Evolutionary conservation across 35 echinoderm and acorn worm species (phyloP), one percentile per base, ranked within the genome.

Genomic region (Ptychodera flava): DNA sequence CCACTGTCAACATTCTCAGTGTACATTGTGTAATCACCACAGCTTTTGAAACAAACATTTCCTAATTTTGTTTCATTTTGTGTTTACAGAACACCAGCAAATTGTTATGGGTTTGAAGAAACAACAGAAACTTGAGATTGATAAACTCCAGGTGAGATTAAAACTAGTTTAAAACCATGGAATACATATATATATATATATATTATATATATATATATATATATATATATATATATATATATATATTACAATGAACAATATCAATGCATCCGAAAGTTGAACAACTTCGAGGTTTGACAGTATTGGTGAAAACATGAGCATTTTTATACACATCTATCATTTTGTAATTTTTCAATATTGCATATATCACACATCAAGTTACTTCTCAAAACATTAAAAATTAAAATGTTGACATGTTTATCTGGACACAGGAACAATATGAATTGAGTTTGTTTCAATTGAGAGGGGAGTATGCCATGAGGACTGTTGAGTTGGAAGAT

Each of bases 51-150:
- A n/a, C n/a, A n/a, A n/a, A n/a, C n/a, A n/a, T n/a, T n/a, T n/a
- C n/a, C n/a, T n/a, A n/a, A n/a, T n/a, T n/a, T n/a, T n/a, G n/a
- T n/a, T n/a, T n/a, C n/a, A n/a, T n/a, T n/a, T n/a, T n/a, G n/a
- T n/a, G n/a, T n/a, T n/a, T n/a, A 85, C 53, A 97, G 94, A 97
- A 78, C 94, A 93, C 36, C 94, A 97, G 79, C 85, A 93, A 64
- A 81, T 83, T 35, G 36, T 97, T 36, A 93, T 97, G 94, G 91
- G 94, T 15, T 45, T 97, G 79, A 93, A 97, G 80, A 93, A 82
- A 78, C 86, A 93, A 32, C 91, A 97, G 28, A 85, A 90, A 34
- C 37, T 35, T 28, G 27, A 36, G 29, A 45, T 97, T 78, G 84
- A 93, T n/a, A 83, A 84, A 34, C 35, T 97, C 0, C 37, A 91